phyloP scores from a whole-genome alignment of 2,113 vertebrate species.

The Theristicus caerulescens region DNA sequence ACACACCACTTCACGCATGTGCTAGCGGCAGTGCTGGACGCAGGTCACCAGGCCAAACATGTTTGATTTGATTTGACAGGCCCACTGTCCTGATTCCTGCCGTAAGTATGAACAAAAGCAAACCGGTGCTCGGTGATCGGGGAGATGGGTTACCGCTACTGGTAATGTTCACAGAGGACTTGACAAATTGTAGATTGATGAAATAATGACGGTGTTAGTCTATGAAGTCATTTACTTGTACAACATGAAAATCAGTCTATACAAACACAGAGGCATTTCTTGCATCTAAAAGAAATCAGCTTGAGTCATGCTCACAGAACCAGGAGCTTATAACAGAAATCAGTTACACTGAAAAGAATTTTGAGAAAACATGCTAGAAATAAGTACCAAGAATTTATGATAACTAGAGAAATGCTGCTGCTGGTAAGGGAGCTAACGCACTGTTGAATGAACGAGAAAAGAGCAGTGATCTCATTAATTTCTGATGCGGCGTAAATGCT shows the following conservation, averaged over 20 bases:
- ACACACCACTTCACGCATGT: neutral
- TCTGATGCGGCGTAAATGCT: neutral
- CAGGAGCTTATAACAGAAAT: neutral
- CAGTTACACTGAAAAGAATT: neutral
- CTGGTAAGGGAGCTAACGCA: neutral
- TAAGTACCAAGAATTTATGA: neutral
- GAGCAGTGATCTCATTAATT: neutral
- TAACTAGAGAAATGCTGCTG: neutral
- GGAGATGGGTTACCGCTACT: neutral
- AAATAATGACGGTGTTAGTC: neutral
- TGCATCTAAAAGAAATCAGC: neutral
- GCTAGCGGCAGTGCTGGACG: neutral
- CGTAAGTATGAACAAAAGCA: accelerated
- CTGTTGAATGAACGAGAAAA: neutral
- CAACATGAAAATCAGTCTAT: neutral
- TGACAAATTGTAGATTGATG: neutral
- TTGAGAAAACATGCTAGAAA: neutral
- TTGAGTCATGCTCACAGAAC: neutral
- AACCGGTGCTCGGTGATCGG: neutral
- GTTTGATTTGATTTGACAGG: too few relatives aligned
- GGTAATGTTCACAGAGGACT: neutral
- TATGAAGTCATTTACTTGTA: neutral
- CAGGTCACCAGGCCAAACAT: neutral
- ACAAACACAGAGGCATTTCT: neutral
- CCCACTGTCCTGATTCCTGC: neutral